These are phyloP conservation scores for Bombus superbus DNA, from an alignment of 1,140 invertebrate genomes.

Conservation along the genomic window DNA sequence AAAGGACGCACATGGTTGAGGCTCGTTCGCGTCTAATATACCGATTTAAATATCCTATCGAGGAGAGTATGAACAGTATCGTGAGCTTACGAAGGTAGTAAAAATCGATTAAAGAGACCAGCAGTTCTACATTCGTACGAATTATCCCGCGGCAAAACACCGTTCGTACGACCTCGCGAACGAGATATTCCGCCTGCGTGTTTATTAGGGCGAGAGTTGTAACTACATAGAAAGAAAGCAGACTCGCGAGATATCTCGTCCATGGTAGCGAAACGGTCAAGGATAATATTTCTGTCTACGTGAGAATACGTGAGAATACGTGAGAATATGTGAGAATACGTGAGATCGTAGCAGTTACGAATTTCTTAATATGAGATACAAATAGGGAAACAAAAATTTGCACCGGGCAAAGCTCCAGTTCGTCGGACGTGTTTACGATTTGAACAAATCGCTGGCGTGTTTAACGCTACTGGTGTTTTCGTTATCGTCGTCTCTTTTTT, in stretches of 20 bases:
- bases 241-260: no score
- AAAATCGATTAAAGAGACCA: neutral
- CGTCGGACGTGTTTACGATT: neutral
- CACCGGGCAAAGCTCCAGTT: no score
- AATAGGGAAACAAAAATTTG: neutral
- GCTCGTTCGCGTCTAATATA: neutral
- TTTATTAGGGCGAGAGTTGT: no score
- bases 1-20: neutral
- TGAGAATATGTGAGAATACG: neutral
- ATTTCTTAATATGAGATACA: neutral
- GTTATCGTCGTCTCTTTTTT: neutral
- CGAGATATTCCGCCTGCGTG: no score
- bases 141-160: no score
- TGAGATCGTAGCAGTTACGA: no score
- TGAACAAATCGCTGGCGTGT: neutral
- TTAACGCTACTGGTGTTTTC: neutral
- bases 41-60: neutral
- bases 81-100: neutral
- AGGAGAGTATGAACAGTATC: neutral
- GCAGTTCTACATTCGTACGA: fast-evolving
- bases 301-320: neutral
- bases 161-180: no score
- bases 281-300: neutral
- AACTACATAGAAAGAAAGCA: no score
- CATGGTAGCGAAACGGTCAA: no score